Percentiles rank a stretch among this genome's conserved stretches.
These are phyloP conservation scores for Pyrocoelia pectoralis DNA, from an alignment of 2,888 invertebrate genomes.

Conservation along the genomic window DNA sequence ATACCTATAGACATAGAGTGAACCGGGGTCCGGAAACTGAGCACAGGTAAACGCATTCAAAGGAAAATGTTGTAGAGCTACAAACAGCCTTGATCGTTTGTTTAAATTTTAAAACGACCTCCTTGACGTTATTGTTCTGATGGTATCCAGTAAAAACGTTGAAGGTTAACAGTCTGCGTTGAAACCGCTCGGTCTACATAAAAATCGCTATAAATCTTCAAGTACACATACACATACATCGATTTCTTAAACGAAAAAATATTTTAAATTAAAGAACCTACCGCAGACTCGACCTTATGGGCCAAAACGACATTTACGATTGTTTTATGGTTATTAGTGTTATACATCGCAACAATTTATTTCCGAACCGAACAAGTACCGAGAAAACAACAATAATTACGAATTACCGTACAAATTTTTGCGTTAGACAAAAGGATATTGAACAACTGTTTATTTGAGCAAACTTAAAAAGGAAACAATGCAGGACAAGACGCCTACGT, in stretches of 20 bases:
- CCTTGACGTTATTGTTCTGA: slow-evolving; percentile 29
- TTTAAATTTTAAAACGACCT: slow-evolving; percentile 33
- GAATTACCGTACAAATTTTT: neutral
- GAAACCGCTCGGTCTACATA: slow-evolving; percentile 23
- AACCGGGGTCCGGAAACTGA: slow-evolving; percentile 27
- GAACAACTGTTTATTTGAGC: slow-evolving; percentile 33
- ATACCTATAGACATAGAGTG: slow-evolving; percentile 17
- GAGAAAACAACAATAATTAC: neutral
- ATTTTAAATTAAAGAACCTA: slow-evolving; percentile 27
- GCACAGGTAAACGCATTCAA: slow-evolving; percentile 39
- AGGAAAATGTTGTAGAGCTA: slow-evolving; percentile 35
- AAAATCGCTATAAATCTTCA: slow-evolving; percentile 17
- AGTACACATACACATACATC: slow-evolving; percentile 13
- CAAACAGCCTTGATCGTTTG: slow-evolving; percentile 39
- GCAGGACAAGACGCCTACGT: slow-evolving; percentile 38
- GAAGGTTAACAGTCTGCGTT: slow-evolving; percentile 30
- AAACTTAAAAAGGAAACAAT: slow-evolving; percentile 34
- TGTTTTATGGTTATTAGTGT: slow-evolving; percentile 33
- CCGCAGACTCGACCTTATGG: slow-evolving; percentile 29
- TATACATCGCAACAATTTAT: slow-evolving; percentile 18
- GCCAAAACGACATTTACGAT: slow-evolving; percentile 30
- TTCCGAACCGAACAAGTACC: neutral
- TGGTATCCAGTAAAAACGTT: slow-evolving; percentile 27
- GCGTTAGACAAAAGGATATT: slow-evolving; percentile 19
- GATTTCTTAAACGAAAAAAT: slow-evolving; percentile 25